These are phyloP conservation scores for Ecliptopera silaceata DNA, from an alignment of 2,888 invertebrate genomes.

Conservation along the genomic window DNA sequence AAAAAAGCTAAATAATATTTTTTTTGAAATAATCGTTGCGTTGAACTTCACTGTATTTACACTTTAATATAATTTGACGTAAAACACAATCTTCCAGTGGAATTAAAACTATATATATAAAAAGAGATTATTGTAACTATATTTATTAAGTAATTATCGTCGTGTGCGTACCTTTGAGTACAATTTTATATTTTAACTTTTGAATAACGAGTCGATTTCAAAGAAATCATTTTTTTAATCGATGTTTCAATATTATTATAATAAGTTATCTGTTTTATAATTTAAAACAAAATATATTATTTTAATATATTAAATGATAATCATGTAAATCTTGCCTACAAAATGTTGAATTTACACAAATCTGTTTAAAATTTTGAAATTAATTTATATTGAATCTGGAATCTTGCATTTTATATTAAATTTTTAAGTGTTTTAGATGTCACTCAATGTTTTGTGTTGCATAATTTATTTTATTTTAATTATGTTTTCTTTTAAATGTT, in stretches of 20 bases:
- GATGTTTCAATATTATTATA: conserved; percentile 46
- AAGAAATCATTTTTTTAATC: conserved; percentile 61
- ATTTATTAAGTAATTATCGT: conserved; percentile 31
- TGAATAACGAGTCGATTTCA: conserved; percentile 63
- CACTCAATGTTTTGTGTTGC: conserved; percentile 68
- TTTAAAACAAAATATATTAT: conserved; percentile 46
- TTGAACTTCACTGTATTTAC: conserved; percentile 32
- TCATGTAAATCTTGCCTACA: conserved; percentile 72
- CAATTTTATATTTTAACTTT: conserved; percentile 54
- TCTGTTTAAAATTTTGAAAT: conserved; percentile 34
- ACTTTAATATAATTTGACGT: conserved; percentile 41
- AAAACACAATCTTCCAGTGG: conserved; percentile 54
- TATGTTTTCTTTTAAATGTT: conserved; percentile 67
- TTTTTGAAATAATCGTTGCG: conserved; percentile 39
- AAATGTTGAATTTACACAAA: conserved; percentile 46
- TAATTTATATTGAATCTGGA: conserved; percentile 27
- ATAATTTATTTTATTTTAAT: conserved; percentile 75
- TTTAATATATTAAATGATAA: conserved; percentile 51
- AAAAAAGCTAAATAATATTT: conserved; percentile 11
- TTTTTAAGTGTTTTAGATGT: conserved; percentile 48
- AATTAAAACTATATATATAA: conserved; percentile 39
- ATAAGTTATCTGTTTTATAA: conserved; percentile 36
- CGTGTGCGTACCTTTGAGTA: conserved; percentile 52
- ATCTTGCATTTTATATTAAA: conserved; percentile 46
- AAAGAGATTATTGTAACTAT: conserved; percentile 45